These are phyloP conservation scores for Whitmania pigra DNA, from an alignment of 1,140 invertebrate species.

Conservation along the genomic window DNA sequence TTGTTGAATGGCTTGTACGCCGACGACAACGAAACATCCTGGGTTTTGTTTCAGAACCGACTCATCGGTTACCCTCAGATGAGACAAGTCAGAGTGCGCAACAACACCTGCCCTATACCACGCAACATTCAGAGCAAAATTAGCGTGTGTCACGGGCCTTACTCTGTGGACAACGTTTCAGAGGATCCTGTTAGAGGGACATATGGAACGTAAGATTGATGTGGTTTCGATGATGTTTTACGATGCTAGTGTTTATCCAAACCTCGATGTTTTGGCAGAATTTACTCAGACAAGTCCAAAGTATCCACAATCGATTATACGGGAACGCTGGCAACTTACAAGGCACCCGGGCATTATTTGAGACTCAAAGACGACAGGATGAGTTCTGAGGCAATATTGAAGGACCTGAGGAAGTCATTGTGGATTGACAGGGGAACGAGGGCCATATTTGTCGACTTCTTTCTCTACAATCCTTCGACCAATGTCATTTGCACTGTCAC, in stretches of 20 bases:
- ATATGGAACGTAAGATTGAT: too few species aligned
- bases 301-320: background rate
- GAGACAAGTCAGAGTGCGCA: constrained; percentile 44
- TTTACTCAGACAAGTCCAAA: too few species aligned
- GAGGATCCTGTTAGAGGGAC: too few species aligned
- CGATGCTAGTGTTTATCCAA: too few species aligned
- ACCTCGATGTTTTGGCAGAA: too few species aligned
- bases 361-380: background rate
- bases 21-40: constrained; percentile 19
- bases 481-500: background rate
- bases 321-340: background rate
- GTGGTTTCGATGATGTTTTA: too few species aligned
- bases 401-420: background rate
- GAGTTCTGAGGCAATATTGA: background rate
- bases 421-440: constrained; percentile 1
- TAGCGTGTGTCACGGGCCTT: background rate
- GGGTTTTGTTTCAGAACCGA: constrained; percentile 23
- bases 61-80: constrained; percentile 49
- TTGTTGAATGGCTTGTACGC: constrained; percentile 23
- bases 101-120: constrained; percentile 24
- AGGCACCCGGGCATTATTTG: background rate
- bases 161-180: background rate
- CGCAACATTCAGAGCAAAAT: constrained; percentile 1
- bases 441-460: constrained; percentile 4
- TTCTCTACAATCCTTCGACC: background rate